phyloP scores from a whole-genome alignment of 92 coral and sea anemone species.

The Phenganax stokvisi region DNA sequence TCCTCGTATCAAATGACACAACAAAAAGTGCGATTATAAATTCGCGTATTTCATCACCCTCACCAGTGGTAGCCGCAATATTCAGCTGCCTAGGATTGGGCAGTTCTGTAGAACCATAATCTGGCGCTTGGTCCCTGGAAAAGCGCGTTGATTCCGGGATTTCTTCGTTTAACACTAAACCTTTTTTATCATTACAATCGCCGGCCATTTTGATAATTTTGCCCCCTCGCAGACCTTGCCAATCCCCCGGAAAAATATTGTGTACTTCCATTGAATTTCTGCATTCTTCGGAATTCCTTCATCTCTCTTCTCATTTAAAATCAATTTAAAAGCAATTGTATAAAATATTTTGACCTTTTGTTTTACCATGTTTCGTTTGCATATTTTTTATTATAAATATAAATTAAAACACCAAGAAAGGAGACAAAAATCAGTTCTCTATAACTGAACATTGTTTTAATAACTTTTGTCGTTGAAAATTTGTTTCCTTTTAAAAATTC shows the following conservation, averaged over 20 bases:
- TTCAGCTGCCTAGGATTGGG: conserved; percentile 31
- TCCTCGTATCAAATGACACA: conserved; percentile 92
- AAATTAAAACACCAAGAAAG: too few relatives aligned
- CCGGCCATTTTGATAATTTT: conserved; percentile 32
- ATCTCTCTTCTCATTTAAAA: not conserved
- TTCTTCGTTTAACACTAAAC: conserved; percentile 82
- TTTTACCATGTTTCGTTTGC: too few relatives aligned
- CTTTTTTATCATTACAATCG: conserved; percentile 66
- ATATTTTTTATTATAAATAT: too few relatives aligned
- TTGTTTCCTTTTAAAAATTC: not conserved
- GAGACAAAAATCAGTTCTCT: too few relatives aligned
- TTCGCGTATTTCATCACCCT: conserved; percentile 45
- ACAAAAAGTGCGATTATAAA: conserved; percentile 87
- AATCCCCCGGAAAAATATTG: conserved; percentile 1
- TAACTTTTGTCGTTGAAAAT: too few relatives aligned
- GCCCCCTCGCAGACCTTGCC: not conserved
- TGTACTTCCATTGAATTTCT: not conserved
- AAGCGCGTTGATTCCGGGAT: conserved; percentile 69
- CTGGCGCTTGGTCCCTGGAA: conserved; percentile 48
- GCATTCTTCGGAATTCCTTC: not conserved
- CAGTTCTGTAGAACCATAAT: conserved; percentile 37
- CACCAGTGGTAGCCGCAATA: conserved; percentile 14
- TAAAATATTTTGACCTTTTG: too few relatives aligned
- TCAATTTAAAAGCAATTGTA: too few relatives aligned
- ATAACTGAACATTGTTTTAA: too few relatives aligned